Evolutionary conservation across 2,113 vertebrate genomes (phyloP).

Genomic region (Mus pahari): DNA sequence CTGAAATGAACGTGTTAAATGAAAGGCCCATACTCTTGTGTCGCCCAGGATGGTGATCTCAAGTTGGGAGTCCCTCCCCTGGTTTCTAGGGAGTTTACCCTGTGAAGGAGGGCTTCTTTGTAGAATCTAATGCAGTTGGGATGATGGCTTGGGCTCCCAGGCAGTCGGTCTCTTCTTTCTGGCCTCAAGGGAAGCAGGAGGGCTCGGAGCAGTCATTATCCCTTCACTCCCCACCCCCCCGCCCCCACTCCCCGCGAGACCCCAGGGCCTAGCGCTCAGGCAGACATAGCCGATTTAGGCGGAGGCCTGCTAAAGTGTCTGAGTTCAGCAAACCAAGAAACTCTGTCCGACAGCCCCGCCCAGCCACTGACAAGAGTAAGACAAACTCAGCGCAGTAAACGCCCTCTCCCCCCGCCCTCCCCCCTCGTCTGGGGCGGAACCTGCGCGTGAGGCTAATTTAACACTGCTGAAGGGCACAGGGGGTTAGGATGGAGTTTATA

Average conservation of each 20-base stretch:
- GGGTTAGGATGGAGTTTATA: background rate
- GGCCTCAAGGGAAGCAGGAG: background rate
- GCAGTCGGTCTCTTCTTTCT: background rate
- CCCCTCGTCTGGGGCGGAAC: background rate
- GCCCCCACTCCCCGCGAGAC: background rate
- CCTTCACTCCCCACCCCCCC: background rate
- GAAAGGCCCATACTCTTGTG: background rate
- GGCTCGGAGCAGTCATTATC: background rate
- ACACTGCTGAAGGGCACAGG: background rate
- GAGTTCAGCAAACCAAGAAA: background rate
- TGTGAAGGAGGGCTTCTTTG: too few species aligned
- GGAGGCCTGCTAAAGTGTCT: too few species aligned
- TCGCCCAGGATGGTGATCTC: background rate
- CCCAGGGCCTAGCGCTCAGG: background rate
- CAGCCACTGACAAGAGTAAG: background rate
- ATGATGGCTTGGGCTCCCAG: too few species aligned
- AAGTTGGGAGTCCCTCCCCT: background rate
- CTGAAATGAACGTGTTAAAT: background rate
- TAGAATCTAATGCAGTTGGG: rapidly evolving
- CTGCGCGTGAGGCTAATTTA: background rate
- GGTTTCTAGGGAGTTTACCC: background rate
- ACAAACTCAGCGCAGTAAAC: rapidly evolving
- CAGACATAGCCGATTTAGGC: rapidly evolving
- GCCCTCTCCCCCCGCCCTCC: rapidly evolving
- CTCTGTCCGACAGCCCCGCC: background rate